Conservation (phyloP, 1,140 invertebrate genomes). For the Zaprionus capensis region DNA sequence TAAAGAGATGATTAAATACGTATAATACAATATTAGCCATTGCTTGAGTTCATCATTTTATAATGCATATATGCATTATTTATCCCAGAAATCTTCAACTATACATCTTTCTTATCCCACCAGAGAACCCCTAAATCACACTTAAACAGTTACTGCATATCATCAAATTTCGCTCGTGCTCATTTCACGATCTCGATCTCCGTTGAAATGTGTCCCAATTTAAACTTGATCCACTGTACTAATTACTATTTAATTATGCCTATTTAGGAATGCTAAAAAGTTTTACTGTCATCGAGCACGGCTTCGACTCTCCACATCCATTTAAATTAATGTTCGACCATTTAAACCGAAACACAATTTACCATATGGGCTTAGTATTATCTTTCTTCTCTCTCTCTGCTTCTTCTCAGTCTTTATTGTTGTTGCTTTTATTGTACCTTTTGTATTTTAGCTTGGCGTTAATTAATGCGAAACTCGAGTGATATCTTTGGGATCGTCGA, state of each 20-base stretch:
- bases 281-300: constrained; percentile 39
- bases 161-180: not conserved
- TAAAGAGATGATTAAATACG: no score
- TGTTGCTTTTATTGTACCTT: constrained; percentile 24
- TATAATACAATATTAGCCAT: no score
- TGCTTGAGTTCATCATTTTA: no score
- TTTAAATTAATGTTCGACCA: constrained; percentile 61
- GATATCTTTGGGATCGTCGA: constrained; percentile 61
- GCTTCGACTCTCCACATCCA: constrained; percentile 15
- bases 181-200: constrained; percentile 2
- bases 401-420: not conserved
- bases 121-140: not conserved
- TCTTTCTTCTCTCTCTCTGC: not conserved
- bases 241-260: constrained; percentile 64
- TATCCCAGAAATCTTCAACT: not conserved
- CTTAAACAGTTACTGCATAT: not conserved
- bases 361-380: constrained; percentile 31
- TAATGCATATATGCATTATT: no score
- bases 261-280: constrained; percentile 47
- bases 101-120: not conserved
- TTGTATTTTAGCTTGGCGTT: constrained; percentile 35
- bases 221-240: constrained; percentile 21
- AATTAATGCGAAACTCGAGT: constrained; percentile 57
- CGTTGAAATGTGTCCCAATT: constrained; percentile 26
- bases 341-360: constrained; percentile 62